Percentiles rank a stretch among this genome's conserved stretches.
Conservation (phyloP, 1,140 invertebrate species). For the Sarcophaga bullata region DNA sequence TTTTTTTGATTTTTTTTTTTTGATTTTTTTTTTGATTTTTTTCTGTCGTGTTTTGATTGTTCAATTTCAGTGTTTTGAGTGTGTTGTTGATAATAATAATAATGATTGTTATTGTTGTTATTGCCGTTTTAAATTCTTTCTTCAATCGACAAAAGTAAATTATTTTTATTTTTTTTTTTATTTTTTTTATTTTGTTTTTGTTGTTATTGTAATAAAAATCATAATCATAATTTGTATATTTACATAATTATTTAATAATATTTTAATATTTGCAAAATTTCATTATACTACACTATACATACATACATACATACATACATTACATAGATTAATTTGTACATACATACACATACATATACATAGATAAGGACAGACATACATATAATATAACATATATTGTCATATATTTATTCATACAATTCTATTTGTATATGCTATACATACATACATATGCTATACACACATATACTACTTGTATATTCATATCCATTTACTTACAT, state of each 20-base stretch:
- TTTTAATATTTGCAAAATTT: background rate
- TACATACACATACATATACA: background rate
- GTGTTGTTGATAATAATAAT: too few relatives aligned
- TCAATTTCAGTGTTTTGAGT: too few relatives aligned
- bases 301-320: background rate
- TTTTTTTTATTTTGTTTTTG: background rate
- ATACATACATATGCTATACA: background rate
- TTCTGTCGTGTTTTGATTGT: background rate
- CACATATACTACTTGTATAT: background rate
- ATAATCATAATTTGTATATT: background rate
- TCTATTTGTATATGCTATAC: background rate
- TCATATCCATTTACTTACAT: background rate
- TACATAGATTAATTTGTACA: background rate
- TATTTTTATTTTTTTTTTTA: background rate
- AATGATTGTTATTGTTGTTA: background rate
- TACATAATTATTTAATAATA: background rate
- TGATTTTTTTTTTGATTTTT: background rate
- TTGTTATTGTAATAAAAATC: background rate
- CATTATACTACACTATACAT: background rate
- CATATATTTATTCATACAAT: background rate
- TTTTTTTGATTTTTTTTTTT: too few relatives aligned
- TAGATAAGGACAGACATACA: too few relatives aligned
- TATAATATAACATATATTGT: background rate
- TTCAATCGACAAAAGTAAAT: conserved; percentile 24
- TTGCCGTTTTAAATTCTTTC: background rate